Conservation (phyloP, 1,140 invertebrate genomes). For the Drosophila kepulauana region DNA sequence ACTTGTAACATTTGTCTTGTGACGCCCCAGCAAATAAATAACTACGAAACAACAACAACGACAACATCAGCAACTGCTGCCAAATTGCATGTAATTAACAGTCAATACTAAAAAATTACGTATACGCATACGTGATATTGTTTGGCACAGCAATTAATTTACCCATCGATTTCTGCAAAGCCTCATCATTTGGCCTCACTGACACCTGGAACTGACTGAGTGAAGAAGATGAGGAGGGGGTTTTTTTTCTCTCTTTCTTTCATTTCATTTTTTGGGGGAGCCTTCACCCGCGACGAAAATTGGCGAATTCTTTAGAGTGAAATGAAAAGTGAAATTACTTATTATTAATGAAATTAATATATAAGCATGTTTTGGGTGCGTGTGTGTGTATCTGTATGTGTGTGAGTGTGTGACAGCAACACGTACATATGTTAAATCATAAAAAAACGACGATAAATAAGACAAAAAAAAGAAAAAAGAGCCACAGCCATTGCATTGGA, state of each 20-base stretch:
- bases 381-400: conserved; percentile 42
- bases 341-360: conserved; percentile 84
- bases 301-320: conserved; percentile 75
- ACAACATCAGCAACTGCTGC: not conserved
- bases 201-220: conserved; percentile 38
- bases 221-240: not conserved
- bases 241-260: not conserved
- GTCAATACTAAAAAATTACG: conserved; percentile 76
- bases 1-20: conserved; percentile 61
- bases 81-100: conserved; percentile 74
- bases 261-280: not conserved
- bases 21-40: conserved; percentile 27
- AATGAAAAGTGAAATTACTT: conserved; percentile 83
- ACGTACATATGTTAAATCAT: conserved; percentile 83
- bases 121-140: conserved; percentile 63
- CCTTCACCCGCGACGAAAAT: conserved; percentile 80
- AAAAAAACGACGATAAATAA: conserved; percentile 79
- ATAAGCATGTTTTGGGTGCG: conserved; percentile 63
- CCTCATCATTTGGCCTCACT: conserved; percentile 55
- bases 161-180: conserved; percentile 60
- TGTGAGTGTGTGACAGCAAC: conserved; percentile 70
- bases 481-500: conserved; percentile 53
- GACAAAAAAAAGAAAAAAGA: conserved; percentile 26
- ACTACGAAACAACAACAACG: not conserved
- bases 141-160: conserved; percentile 68